Conservation (phyloP, 2,888 invertebrate species). For the Netelia fuscicornis region DNA sequence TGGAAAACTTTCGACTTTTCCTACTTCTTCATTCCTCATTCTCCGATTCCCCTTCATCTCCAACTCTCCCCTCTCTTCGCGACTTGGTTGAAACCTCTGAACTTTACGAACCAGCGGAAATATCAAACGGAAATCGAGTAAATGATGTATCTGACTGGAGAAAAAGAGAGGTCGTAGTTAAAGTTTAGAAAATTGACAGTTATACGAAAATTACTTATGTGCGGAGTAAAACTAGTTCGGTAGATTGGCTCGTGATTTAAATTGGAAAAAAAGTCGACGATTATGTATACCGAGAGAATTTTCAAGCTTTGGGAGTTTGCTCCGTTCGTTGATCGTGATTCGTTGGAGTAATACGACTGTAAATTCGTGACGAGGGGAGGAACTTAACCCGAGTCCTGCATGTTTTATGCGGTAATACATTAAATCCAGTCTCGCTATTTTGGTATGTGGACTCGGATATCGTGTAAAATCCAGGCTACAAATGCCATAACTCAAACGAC, state of each 20-base stretch:
- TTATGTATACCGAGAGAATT: not conserved
- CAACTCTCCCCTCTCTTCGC: not conserved
- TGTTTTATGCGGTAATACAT: too few species aligned
- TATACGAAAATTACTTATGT: not conserved
- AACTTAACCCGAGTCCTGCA: too few species aligned
- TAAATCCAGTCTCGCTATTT: too few species aligned
- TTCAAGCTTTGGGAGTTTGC: too few species aligned
- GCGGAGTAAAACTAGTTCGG: constrained; percentile 8
- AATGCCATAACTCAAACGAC: constrained; percentile 72
- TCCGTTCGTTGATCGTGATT: too few species aligned
- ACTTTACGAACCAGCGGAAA: constrained; percentile 31
- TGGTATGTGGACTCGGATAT: too few species aligned
- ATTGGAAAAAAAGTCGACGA: not conserved
- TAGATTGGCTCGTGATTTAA: constrained; percentile 3
- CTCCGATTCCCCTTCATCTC: not conserved
- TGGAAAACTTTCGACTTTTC: constrained; percentile 47
- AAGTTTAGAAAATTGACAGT: not conserved
- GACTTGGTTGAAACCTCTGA: constrained; percentile 25
- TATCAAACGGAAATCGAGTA: constrained; percentile 30
- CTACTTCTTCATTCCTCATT: constrained; percentile 12
- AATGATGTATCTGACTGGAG: constrained; percentile 17
- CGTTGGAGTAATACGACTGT: too few species aligned
- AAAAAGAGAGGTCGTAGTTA: not conserved
- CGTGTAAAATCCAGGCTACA: constrained; percentile 7
- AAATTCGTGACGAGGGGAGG: too few species aligned